A percentile compares a stretch with the other conserved stretches of the same genome.
Evolutionary conservation across 2,888 invertebrate genomes (phyloP).

Genomic region (Sphinx pinastri): DNA sequence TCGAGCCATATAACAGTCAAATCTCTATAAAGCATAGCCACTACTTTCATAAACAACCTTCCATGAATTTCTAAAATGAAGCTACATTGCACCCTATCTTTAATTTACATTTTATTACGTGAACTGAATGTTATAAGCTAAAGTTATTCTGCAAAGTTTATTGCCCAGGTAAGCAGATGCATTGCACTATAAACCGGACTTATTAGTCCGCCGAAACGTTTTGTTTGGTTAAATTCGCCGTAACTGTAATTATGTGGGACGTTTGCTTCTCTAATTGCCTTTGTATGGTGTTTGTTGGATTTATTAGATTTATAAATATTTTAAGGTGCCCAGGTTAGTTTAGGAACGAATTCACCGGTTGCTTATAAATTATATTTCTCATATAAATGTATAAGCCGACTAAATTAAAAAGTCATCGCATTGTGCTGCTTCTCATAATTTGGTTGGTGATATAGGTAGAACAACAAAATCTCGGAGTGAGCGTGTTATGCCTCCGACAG

Average conservation of each 20-base stretch:
- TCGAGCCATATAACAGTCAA: too few relatives aligned
- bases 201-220: slow-evolving; percentile 56
- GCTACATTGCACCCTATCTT: slow-evolving; percentile 4
- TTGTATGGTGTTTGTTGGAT: not conserved
- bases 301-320: not conserved
- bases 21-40: too few relatives aligned
- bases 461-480: too few relatives aligned
- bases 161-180: slow-evolving; percentile 45
- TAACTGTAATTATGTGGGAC: slow-evolving; percentile 37
- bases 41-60: too few relatives aligned
- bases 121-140: not conserved
- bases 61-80: not conserved
- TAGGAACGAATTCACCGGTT: too few relatives aligned
- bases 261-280: slow-evolving; percentile 7
- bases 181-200: slow-evolving; percentile 71
- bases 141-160: slow-evolving; percentile 21
- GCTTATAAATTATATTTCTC: too few relatives aligned
- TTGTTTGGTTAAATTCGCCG: slow-evolving; percentile 54
- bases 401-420: too few relatives aligned
- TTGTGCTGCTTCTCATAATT: too few relatives aligned
- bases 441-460: too few relatives aligned
- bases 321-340: not conserved
- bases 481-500: too few relatives aligned
- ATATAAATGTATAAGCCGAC: too few relatives aligned
- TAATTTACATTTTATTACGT: slow-evolving; percentile 2